Conservation (phyloP, 2,113 vertebrate genomes). For the Clarias macrocephalus region DNA sequence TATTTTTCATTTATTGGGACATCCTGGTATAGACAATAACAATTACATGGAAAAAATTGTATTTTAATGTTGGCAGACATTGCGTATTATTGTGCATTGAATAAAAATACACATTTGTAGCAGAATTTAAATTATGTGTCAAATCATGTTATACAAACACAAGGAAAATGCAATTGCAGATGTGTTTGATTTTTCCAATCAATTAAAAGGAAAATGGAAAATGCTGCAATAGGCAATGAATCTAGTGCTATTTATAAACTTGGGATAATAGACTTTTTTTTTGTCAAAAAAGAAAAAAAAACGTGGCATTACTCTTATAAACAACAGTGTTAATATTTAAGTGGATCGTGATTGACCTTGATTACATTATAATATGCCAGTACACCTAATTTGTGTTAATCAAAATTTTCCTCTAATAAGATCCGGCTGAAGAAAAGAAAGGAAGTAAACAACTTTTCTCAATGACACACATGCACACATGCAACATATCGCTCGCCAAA, state of each 20-base stretch:
- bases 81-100: not conserved
- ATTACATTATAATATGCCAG: constrained; percentile 22
- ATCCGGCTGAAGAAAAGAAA: constrained; percentile 10
- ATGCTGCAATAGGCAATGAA: not conserved
- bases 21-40: not conserved
- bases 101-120: not conserved
- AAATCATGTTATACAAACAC: not conserved
- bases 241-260: constrained; percentile 19
- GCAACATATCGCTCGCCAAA: not conserved
- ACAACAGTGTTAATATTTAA: constrained; percentile 10
- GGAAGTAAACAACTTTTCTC: constrained; percentile 18
- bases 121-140: not conserved
- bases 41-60: not conserved
- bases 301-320: not conserved
- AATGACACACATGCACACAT: not conserved
- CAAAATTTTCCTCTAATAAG: constrained; percentile 38
- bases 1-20: not conserved
- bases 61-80: not conserved
- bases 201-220: not conserved
- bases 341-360: constrained; percentile 16
- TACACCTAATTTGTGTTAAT: constrained; percentile 29
- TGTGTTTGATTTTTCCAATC: not conserved
- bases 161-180: not conserved
- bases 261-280: not conserved
- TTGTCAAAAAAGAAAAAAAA: not conserved